Percentiles rank a stretch among this genome's conserved stretches.
Conservation (phyloP, 2,888 invertebrate genomes). For the Sinhomidia bicolor region DNA sequence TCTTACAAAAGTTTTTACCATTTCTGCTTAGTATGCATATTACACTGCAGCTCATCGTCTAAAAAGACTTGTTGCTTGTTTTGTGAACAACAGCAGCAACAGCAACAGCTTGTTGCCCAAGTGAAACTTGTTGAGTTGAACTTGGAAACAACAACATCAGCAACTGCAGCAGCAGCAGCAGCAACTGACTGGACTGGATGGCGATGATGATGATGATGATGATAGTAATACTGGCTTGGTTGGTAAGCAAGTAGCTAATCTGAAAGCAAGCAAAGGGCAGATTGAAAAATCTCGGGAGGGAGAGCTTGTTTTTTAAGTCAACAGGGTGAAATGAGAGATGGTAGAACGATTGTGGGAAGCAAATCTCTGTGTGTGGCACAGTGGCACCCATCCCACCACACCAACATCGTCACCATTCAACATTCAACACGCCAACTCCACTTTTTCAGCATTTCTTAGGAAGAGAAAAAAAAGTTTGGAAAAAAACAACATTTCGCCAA, state of each 20-base stretch:
- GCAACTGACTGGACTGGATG: constrained; percentile 25
- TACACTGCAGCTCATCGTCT: too few species aligned
- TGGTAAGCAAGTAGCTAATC: neutral
- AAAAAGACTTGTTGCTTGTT: constrained; percentile 31
- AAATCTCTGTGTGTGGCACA: constrained; percentile 74
- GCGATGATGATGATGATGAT: neutral
- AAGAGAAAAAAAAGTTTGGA: constrained; percentile 12
- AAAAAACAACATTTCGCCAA: constrained; percentile 67
- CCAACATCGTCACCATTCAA: constrained; percentile 53
- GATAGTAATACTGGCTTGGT: neutral
- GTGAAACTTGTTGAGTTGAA: constrained; percentile 36
- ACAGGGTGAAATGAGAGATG: constrained; percentile 69
- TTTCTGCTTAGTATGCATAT: too few species aligned
- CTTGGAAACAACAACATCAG: constrained; percentile 16
- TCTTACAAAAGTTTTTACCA: too few species aligned
- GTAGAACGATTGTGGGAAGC: constrained; percentile 71
- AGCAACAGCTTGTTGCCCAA: constrained; percentile 5
- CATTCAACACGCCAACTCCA: constrained; percentile 73
- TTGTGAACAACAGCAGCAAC: constrained; percentile 8
- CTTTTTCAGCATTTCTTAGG: constrained; percentile 63
- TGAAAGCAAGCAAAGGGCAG: constrained; percentile 1
- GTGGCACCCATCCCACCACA: constrained; percentile 73
- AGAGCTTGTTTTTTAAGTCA: constrained; percentile 61
- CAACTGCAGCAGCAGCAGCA: too few species aligned
- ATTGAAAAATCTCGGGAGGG: neutral